Evolutionary conservation across 2,888 invertebrate genomes (phyloP).

Genomic region (Carterocephalus palaemon): DNA sequence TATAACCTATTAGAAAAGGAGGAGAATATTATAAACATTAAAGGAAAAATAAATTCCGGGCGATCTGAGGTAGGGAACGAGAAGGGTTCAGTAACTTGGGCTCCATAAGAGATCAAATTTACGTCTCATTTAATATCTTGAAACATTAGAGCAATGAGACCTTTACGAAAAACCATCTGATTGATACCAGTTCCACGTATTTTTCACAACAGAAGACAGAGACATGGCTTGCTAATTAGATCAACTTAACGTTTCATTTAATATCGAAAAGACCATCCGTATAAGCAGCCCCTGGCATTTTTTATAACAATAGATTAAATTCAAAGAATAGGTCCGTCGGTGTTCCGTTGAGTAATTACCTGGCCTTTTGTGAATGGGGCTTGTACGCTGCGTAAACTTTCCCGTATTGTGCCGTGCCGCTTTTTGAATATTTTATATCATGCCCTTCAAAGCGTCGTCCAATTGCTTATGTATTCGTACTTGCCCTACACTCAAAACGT

Average conservation of each 20-base stretch:
- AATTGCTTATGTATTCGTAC: conserved; percentile 18
- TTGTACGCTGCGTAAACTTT: conserved; percentile 19
- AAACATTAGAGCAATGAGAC: no score
- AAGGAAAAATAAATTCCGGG: no score
- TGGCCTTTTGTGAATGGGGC: conserved; percentile 17
- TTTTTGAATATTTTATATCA: conserved; percentile 25
- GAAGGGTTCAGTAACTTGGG: no score
- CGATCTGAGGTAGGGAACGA: no score
- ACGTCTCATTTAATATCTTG: no score
- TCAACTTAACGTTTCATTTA: not conserved
- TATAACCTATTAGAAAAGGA: no score
- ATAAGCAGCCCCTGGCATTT: conserved; percentile 1
- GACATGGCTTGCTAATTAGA: no score
- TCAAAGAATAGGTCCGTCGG: conserved; percentile 13
- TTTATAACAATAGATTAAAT: conserved; percentile 19
- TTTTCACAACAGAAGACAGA: no score
- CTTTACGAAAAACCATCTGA: no score
- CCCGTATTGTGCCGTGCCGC: conserved; percentile 11
- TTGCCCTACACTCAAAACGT: not conserved
- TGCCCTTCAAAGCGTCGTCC: conserved; percentile 21
- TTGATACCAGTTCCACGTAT: no score
- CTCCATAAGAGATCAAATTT: no score
- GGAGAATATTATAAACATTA: no score
- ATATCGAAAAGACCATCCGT: conserved; percentile 1
- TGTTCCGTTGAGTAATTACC: conserved; percentile 22